Evolutionary conservation across 2,113 vertebrate species (phyloP).

Genomic region (Larimichthys polyactis): DNA sequence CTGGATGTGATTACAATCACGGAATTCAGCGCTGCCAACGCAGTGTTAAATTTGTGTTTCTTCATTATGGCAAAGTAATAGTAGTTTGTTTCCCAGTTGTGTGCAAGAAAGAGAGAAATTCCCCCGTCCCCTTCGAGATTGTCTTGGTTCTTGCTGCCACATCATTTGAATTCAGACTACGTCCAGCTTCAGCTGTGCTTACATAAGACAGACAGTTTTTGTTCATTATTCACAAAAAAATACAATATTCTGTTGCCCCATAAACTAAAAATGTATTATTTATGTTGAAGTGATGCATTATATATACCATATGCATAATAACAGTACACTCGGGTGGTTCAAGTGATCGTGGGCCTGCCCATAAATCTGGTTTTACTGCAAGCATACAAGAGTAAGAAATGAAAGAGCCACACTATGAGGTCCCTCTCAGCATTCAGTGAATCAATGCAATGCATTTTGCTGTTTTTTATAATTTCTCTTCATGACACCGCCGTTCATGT

Average conservation of each 20-base stretch:
- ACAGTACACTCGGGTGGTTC: background rate
- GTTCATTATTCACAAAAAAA: background rate
- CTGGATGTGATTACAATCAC: slow-evolving; percentile 68
- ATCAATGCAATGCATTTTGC: slow-evolving; percentile 13
- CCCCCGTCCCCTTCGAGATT: background rate
- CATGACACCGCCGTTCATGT: background rate
- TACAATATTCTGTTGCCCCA: background rate
- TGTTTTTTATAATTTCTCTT: background rate
- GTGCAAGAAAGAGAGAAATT: background rate
- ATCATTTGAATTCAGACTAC: slow-evolving; percentile 17
- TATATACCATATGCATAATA: background rate
- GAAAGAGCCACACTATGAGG: background rate
- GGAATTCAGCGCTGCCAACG: slow-evolving; percentile 44
- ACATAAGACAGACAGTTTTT: slow-evolving; percentile 15
- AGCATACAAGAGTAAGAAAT: background rate
- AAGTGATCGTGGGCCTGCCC: background rate
- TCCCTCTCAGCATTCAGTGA: background rate
- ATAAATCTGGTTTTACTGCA: background rate
- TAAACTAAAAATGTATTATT: slow-evolving; percentile 4
- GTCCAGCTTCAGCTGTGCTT: slow-evolving; percentile 14
- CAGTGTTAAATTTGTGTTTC: slow-evolving; percentile 17
- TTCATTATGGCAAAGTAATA: slow-evolving; percentile 41
- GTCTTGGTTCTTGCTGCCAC: slow-evolving; percentile 11
- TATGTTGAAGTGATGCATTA: slow-evolving; percentile 6
- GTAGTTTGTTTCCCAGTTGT: background rate